Base-by-base conservation (phyloP, 2,113 vertebrate genomes). In the Meleagris gallopavo region DNA sequence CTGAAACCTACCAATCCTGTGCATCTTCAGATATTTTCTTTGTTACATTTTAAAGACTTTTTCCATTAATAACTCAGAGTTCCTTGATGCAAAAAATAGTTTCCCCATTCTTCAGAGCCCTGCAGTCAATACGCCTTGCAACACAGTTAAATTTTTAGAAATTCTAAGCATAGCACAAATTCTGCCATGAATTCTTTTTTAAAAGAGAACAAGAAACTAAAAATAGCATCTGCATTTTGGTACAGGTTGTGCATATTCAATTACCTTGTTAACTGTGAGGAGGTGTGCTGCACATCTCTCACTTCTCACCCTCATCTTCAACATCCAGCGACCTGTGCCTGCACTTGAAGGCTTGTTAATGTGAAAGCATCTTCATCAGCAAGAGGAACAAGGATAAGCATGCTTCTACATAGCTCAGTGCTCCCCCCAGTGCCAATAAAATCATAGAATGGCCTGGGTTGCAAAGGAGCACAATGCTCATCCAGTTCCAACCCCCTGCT, bases 121-220 rank as follows among this genome's bases (percentile, higher is more conserved):
- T 65, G 22, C 7, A 82, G 54, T 24, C 67, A 45, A 81, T 45
- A 72, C 0, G 54, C 66, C 89, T 65, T 83, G 73, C n/a, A 72
- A 88, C 36, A 92, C 45, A 77, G 78, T 75, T 75, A 75, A 55
- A 40, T 48, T 76, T 65, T 77, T 77, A 94, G 57, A 45, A 88
- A 76, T 45, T 91, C 75, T 52, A 43, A 38, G 38, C 43, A 90
- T n/a, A 45, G 85, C 76, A 81, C 2, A 1, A 90, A 94, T 73
- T 70, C 66, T 69, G 60, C 77, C 32, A 4, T 14, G 86, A 90
- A 88, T 36, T 86, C 9, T 3, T 66, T 83, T 45, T 75, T 70
- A 15, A 25, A 67, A 62, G 25, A 25, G 55, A 69, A 36, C 90
- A 70, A 5, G 10, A 17, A 18, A 57, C 8, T 19, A 12, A 72